Conservation (phyloP, 2,888 invertebrate species). For the Eugnorisma glareosa region DNA sequence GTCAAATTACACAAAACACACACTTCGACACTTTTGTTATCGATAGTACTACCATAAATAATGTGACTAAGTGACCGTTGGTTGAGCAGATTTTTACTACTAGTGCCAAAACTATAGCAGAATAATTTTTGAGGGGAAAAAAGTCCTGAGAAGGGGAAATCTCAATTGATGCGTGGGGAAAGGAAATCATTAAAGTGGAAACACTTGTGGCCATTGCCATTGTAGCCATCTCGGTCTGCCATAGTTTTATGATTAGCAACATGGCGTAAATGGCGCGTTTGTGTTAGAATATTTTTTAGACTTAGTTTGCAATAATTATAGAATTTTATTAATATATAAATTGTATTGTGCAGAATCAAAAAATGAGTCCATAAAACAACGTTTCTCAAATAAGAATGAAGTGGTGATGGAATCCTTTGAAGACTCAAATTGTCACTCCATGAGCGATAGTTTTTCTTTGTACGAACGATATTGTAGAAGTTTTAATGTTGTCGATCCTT, state of each 20-base stretch:
- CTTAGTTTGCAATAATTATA: conserved; percentile 23
- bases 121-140: too few relatives aligned
- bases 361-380: conserved; percentile 35
- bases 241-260: conserved; percentile 39
- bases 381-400: conserved; percentile 71
- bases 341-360: conserved; percentile 3
- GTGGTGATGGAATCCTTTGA: conserved; percentile 88
- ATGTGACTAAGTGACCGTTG: too few relatives aligned
- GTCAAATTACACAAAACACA: too few relatives aligned
- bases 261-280: conserved; percentile 60
- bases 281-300: conserved; percentile 13
- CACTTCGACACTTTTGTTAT: too few relatives aligned
- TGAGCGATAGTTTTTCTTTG: conserved; percentile 87
- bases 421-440: conserved; percentile 87
- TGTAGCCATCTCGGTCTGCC: too few relatives aligned
- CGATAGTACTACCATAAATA: too few relatives aligned
- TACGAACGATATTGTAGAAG: conserved; percentile 88
- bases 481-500: conserved; percentile 84
- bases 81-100: too few relatives aligned
- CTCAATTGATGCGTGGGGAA: too few relatives aligned
- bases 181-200: too few relatives aligned
- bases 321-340: neutral
- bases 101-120: too few relatives aligned
- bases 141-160: too few relatives aligned
- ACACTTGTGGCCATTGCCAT: too few relatives aligned